Base-by-base conservation (phyloP, 2,113 vertebrate species). In the Glareola pratincola region DNA sequence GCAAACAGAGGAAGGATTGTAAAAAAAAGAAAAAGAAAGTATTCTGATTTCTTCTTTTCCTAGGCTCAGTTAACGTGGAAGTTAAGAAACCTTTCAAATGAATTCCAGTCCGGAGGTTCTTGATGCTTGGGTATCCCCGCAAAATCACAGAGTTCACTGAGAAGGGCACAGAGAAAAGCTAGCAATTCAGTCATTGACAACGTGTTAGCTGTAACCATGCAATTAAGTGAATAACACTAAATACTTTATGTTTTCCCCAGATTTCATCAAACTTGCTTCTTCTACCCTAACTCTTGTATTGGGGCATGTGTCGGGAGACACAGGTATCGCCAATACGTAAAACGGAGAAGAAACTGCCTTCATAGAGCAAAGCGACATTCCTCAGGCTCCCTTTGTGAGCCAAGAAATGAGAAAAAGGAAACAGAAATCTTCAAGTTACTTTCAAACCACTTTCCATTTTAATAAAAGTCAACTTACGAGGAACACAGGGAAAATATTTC, bases 361-460 rank as follows among this genome's bases (percentile, higher is more conserved):
- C 59, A 7, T 16, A n/a, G 45, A 85, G 77, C 62, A 53, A 37
- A 91, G 57, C 11, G 7, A 9, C 85, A 85, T 68, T 95, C 84
- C 72, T 89, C 77, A 90, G 57, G 19, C 29, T 82, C 32, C 32
- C 30, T 85, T 73, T 1, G 5, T 73, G 57, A 90, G 91, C 92
- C 91, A 94, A 66, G 62, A 72, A 95, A 69, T 85, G 81, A 82
- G 87, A 45, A 94, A 90, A 92, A 95, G 57, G 81, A 92, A 92
- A 72, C 57, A 96, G 56, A 59, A 92, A 90, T 68, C 89, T 94
- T 60, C 32, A 50, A 62, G 62, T 79, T 96, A 82, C 92, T 97
- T 92, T 97, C 80, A 95, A 92, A 89, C 86, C 76, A 76, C 94
- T 96, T 96, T 97, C 96, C 71, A 96, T 96, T 95, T 96, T 90